Conservation (phyloP, 2,888 invertebrate genomes). For the Odontomyia ornata region DNA sequence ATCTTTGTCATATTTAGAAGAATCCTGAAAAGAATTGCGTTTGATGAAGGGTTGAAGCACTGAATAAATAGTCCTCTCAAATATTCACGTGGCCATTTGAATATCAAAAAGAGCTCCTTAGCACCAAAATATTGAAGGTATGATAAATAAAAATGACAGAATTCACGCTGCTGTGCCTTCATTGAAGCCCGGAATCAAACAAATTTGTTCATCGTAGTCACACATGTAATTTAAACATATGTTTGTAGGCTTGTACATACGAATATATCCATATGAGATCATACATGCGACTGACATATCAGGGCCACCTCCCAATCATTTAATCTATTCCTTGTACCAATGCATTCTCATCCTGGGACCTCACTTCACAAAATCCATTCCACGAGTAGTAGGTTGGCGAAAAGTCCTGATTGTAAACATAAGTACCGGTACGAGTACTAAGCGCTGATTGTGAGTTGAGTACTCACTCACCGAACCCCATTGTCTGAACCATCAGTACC, state of each 20-base stretch:
- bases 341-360: not conserved
- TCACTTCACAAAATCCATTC: not conserved
- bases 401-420: slow-evolving; percentile 23
- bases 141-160: slow-evolving; percentile 36
- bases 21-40: too few relatives aligned
- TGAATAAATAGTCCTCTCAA: too few relatives aligned
- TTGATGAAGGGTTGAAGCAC: too few relatives aligned
- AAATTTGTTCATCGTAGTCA: slow-evolving; percentile 46
- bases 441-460: slow-evolving; percentile 34
- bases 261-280: not conserved
- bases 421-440: slow-evolving; percentile 40
- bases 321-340: not conserved
- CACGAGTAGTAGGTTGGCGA: not conserved
- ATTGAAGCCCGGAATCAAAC: slow-evolving; percentile 45
- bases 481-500: slow-evolving; percentile 52
- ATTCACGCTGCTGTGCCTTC: slow-evolving; percentile 46
- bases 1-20: too few relatives aligned
- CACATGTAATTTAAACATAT: slow-evolving; percentile 30
- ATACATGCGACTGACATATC: slow-evolving; percentile 29
- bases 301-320: slow-evolving; percentile 19
- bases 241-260: slow-evolving; percentile 1
- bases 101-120: too few relatives aligned
- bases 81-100: too few relatives aligned
- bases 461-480: slow-evolving; percentile 51
- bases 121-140: too few relatives aligned